phyloP scores from a whole-genome alignment of 2,113 vertebrate genomes.

The Gulo gulo region DNA sequence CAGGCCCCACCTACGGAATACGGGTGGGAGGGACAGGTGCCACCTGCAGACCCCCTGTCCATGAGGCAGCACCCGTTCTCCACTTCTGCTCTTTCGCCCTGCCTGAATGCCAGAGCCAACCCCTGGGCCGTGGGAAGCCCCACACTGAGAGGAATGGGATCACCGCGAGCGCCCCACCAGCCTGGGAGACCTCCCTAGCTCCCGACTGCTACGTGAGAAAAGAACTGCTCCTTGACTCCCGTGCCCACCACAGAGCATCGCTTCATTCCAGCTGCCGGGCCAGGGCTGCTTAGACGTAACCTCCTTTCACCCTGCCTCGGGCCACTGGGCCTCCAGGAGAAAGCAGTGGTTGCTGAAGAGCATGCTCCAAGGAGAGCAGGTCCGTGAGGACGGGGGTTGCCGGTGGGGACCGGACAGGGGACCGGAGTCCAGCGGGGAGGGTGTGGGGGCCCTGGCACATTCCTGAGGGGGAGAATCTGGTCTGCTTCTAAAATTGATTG shows the following conservation, averaged over 20 bases:
- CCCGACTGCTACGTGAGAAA: accelerated
- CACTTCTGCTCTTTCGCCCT: not conserved
- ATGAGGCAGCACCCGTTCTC: accelerated
- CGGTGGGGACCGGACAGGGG: too few relatives aligned
- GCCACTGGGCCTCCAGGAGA: not conserved
- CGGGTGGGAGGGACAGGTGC: not conserved
- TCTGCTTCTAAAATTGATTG: not conserved
- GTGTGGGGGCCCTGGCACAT: too few relatives aligned
- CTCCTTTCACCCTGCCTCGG: not conserved
- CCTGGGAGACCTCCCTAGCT: too few relatives aligned
- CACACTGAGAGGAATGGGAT: not conserved
- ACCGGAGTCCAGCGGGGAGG: accelerated
- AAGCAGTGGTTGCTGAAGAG: not conserved
- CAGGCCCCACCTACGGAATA: not conserved
- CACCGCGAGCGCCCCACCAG: accelerated
- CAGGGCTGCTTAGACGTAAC: not conserved
- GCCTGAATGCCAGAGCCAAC: not conserved
- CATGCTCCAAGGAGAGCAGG: not conserved
- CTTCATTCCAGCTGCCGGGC: not conserved
- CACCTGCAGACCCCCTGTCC: not conserved
- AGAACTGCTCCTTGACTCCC: not conserved
- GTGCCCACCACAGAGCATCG: not conserved
- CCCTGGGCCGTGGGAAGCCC: not conserved
- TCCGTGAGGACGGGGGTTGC: accelerated
- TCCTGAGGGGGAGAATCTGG: not conserved